phyloP scores from a whole-genome alignment of 2,113 vertebrate species.

The Sylvicapra grimmia region DNA sequence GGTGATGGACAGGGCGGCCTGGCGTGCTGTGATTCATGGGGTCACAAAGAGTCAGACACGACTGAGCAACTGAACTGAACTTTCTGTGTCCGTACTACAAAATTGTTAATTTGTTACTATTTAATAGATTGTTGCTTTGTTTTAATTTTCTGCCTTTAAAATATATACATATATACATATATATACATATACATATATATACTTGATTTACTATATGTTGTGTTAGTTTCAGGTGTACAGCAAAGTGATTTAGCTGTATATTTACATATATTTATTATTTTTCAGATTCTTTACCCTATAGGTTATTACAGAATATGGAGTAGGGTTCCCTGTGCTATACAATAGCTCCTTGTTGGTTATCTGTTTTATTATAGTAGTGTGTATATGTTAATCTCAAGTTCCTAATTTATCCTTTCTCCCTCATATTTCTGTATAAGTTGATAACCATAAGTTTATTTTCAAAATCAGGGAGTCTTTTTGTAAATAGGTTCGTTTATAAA shows the following conservation, averaged over 20 bases:
- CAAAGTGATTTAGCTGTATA: neutral
- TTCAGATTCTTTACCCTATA: neutral
- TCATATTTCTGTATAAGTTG: neutral
- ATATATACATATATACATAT: neutral
- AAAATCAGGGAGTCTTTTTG: neutral
- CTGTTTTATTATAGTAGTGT: neutral
- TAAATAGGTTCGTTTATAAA: neutral
- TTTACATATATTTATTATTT: neutral
- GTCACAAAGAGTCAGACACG: fast-evolving
- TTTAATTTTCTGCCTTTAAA: neutral
- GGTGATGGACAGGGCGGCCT: no score
- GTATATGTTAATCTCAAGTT: neutral
- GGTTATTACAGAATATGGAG: neutral
- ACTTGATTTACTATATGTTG: neutral
- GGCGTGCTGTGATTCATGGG: no score
- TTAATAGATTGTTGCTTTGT: neutral
- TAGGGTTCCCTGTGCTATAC: neutral
- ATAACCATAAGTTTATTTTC: neutral
- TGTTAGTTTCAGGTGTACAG: neutral
- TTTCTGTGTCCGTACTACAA: neutral
- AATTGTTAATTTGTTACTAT: neutral
- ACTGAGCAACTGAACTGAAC: no score
- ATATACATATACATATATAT: neutral
- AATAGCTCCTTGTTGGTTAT: neutral
- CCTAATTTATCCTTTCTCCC: neutral